These are phyloP conservation scores for Hyaena hyaena DNA, from an alignment of 2,113 vertebrate genomes.

Conservation along the genomic window DNA sequence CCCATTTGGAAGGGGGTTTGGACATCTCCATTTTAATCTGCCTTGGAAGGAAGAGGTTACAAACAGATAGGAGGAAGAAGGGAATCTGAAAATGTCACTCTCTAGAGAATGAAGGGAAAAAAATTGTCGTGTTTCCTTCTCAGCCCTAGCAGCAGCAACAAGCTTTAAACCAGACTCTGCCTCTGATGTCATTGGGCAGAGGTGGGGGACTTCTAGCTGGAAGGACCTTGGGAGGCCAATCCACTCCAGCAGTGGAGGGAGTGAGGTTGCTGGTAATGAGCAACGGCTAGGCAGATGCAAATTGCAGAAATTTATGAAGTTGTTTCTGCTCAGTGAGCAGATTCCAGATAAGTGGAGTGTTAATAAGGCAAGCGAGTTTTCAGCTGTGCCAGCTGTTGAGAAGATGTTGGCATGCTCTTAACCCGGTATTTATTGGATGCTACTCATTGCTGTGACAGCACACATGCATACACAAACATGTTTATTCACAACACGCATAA, in stretches of 20 bases:
- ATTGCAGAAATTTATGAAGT: constrained; percentile 86
- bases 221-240: constrained; percentile 72
- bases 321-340: constrained; percentile 87
- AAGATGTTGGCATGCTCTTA: constrained; percentile 64
- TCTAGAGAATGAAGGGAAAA: background rate
- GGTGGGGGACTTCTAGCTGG: constrained; percentile 63
- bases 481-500: constrained; percentile 62
- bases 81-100: constrained; percentile 29
- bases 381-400: constrained; percentile 84
- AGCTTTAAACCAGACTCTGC: background rate
- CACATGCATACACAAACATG: background rate
- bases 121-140: constrained; percentile 65
- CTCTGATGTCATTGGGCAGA: constrained; percentile 73
- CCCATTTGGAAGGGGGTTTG: constrained; percentile 25
- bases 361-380: constrained; percentile 87
- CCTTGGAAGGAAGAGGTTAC: background rate
- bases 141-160: constrained; percentile 44
- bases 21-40: constrained; percentile 37
- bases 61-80: constrained; percentile 34
- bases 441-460: constrained; percentile 71
- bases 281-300: constrained; percentile 82
- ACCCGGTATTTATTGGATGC: constrained; percentile 60
- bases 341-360: constrained; percentile 87
- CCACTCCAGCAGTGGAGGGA: constrained; percentile 68
- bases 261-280: constrained; percentile 85